A percentile compares a stretch with the other conserved stretches of the same genome.
phyloP scores from a whole-genome alignment of 1,140 invertebrate species.

The Metaphire vulgaris region DNA sequence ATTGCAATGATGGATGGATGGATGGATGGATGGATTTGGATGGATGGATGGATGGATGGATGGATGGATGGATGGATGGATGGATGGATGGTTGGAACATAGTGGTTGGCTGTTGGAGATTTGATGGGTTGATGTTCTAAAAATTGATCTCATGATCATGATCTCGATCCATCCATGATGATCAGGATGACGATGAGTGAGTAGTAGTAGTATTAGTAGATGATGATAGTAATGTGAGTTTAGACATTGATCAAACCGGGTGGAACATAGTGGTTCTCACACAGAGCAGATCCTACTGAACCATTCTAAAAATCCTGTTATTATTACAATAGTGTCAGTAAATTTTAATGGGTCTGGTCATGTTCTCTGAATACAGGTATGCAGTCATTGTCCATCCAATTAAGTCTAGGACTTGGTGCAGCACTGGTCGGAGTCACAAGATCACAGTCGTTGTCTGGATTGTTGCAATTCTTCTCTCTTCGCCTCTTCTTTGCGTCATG shows the following conservation, averaged over 20 bases:
- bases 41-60: not conserved
- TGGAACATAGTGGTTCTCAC: too few species aligned
- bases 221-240: too few species aligned
- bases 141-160: too few species aligned
- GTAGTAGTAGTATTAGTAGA: too few species aligned
- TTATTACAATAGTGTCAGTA: not conserved
- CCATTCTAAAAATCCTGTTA: too few species aligned
- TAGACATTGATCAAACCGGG: too few species aligned
- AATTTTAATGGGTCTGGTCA: too few species aligned
- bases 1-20: not conserved
- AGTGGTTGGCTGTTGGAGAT: too few species aligned
- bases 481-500: constrained; percentile 54
- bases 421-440: constrained; percentile 62
- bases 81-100: not conserved
- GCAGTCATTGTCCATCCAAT: constrained; percentile 71
- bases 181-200: too few species aligned
- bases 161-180: too few species aligned
- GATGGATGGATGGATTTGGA: not conserved
- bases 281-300: too few species aligned
- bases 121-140: too few species aligned
- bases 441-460: constrained; percentile 63
- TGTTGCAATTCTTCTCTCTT: constrained; percentile 50
- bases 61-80: not conserved
- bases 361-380: constrained; percentile 64
- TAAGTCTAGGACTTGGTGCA: constrained; percentile 65